Evolutionary conservation across 1,140 invertebrate species (phyloP), one percentile per base, ranked within the genome.

Genomic region (Bradysia coprophila): DNA sequence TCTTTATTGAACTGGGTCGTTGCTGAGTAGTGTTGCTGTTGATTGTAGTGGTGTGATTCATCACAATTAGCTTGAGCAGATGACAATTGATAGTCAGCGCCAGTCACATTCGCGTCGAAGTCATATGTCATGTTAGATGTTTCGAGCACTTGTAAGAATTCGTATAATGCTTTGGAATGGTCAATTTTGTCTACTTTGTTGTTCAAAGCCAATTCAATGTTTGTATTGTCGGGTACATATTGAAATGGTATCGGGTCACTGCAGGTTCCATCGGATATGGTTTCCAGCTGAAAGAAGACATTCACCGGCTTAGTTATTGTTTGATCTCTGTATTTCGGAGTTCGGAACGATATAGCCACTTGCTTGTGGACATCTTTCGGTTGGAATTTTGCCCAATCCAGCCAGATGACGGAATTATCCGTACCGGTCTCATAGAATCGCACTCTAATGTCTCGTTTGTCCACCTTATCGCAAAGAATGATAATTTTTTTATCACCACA

Each of bases 341-440:
- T 83, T 51, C 75, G 71, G 63, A 92, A 91, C 43, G 71, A 71
- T 50, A 93, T 91, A 31, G 86, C 88, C 33, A 82, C 81, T 68
- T 95, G 91, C 64, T 92, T 89, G 63, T 96, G 91, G 24, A 96
- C 90, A 58, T 92, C 78, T 34, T 76, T 73, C 16, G 87, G 76
- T 49, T 86, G 78, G 57, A 92, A 88, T 48, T 92, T 86, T 2
- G 78, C 89, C 13, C 68, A 75, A 33, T 71, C 82, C 68, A 93
- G 86, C n/a, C n/a, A n/a, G n/a, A n/a, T n/a, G n/a, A n/a, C n/a
- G n/a, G n/a, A n/a, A n/a, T n/a, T n/a, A n/a, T n/a, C n/a, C n/a
- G n/a, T n/a, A n/a, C n/a, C n/a, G 18, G 18, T 11, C 65, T 94
- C 83, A 58, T 72, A 94, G 62, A 97, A 94, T 39, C 83, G 64